Evolutionary conservation across 2,113 vertebrate genomes (phyloP), one percentile per base, ranked within the genome.

Genomic region (Lepus americanus): DNA sequence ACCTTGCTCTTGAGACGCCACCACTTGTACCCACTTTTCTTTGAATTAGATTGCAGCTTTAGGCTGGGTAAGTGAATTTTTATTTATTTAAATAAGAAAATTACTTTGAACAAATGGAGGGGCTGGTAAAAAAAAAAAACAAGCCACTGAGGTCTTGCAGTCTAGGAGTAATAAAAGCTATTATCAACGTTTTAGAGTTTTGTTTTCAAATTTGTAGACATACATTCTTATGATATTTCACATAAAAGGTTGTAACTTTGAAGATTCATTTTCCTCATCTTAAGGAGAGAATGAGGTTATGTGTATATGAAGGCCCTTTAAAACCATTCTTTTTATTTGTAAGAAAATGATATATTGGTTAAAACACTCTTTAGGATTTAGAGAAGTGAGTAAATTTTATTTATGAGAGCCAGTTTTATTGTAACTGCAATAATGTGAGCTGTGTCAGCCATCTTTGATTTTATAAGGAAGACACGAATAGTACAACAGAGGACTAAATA

Each of bases 31-130:
- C 17, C 10, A 12, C 8, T 6, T 83, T 86, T 67, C 11, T 92
- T 25, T 76, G 23, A 79, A 59, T 90, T 94, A 29, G 69, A 36
- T 84, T 90, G 89, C 22, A 74, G 23, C 49, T 80, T 76, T 76
- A 66, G 9, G 9, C 1, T 67, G 69, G 22, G 22, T 17, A 39
- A 89, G 8, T 86, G 51, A 84, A 51, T 44, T 78, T 96, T 69
- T 63, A 44, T 78, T 78, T 91, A 94, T 67, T 63, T 67, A 74
- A 44, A 44, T 44, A 44, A 44, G 7, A 44, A 44, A 44, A 44
- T 44, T 44, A 44, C 44, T 44, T 44, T 44, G 44, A 44, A 44
- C 44, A 44, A 44, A 44, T 44, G 44, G 44, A 44, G 44, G 44
- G 44, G 44, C 44, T 44, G 44, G 44, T 44, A 1, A 44, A 44